Evolutionary conservation across 2,113 vertebrate genomes (phyloP).

Genomic region (Poeciliopsis prolifica): DNA sequence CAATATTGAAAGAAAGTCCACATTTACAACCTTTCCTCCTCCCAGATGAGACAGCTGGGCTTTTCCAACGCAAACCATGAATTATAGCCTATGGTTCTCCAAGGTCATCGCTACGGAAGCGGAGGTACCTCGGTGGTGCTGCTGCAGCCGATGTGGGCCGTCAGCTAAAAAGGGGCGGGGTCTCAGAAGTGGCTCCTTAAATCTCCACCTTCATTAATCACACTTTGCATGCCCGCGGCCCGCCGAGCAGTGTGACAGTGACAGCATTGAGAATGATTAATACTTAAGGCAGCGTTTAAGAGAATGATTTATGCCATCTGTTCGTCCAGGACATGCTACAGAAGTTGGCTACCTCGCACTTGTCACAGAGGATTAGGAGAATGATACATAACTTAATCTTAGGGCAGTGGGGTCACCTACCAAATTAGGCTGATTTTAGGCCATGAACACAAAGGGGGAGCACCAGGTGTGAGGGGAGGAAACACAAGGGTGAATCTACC

Average conservation of each 20-base stretch:
- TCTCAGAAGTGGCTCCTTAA: conserved; percentile 65
- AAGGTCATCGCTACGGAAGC: conserved; percentile 63
- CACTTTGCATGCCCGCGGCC: conserved; percentile 73
- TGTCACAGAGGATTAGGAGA: conserved; percentile 79
- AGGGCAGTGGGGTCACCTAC: conserved; percentile 77
- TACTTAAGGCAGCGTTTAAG: conserved; percentile 84
- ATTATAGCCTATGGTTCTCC: conserved; percentile 59
- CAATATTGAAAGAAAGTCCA: conserved; percentile 11
- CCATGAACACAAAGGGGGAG: conserved; percentile 55
- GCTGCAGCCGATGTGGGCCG: conserved; percentile 42
- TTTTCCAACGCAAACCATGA: conserved; percentile 18
- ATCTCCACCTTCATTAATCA: conserved; percentile 82
- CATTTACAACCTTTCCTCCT: conserved; percentile 10
- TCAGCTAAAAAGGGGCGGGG: conserved; percentile 55
- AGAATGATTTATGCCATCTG: conserved; percentile 86
- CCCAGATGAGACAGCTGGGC: conserved; percentile 19
- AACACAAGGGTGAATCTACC: conserved; percentile 34
- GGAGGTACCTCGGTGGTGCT: conserved; percentile 36
- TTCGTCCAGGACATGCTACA: conserved; percentile 75
- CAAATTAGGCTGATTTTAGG: conserved; percentile 76
- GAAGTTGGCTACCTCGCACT: conserved; percentile 75
- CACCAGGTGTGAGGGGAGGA: conserved; percentile 45
- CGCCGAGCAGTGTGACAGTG: conserved; percentile 73
- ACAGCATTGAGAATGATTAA: conserved; percentile 83
- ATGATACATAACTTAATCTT: conserved; percentile 81